Conservation (phyloP, 1,140 invertebrate species). For the Drosophila gunungcola region DNA sequence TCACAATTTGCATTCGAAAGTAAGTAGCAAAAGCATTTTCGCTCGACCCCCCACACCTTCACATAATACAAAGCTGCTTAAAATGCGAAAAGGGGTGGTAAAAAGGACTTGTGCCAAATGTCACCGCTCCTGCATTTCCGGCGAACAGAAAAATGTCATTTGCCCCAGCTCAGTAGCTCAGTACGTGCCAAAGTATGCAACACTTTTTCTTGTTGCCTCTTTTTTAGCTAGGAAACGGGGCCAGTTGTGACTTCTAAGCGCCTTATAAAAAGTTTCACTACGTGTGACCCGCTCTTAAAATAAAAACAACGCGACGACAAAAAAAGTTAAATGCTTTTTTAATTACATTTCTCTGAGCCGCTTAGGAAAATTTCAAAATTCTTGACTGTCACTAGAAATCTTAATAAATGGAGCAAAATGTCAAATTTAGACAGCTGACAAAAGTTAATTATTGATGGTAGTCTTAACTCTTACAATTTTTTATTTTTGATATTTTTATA, state of each 20-base stretch:
- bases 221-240: slow-evolving; percentile 7
- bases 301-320: slow-evolving; percentile 1
- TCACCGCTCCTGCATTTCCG: slow-evolving; percentile 48
- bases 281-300: slow-evolving; percentile 5
- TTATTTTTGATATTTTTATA: too few species aligned
- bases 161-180: slow-evolving; percentile 34
- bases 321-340: slow-evolving; percentile 26
- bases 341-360: slow-evolving; percentile 12
- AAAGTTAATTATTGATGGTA: too few species aligned
- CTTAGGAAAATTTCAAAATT: slow-evolving; percentile 4
- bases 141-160: slow-evolving; percentile 53
- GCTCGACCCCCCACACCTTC: slow-evolving; percentile 2
- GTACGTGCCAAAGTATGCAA: slow-evolving; percentile 56
- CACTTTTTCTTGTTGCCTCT: slow-evolving; percentile 6
- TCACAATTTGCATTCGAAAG: slow-evolving; percentile 39
- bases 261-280: slow-evolving; percentile 25
- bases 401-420: not conserved
- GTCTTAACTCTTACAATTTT: too few species aligned
- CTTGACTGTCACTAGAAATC: not conserved
- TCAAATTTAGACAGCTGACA: not conserved
- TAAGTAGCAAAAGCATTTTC: not conserved
- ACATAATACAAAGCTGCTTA: slow-evolving; percentile 43
- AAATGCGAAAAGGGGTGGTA: not conserved
- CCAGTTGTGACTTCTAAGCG: slow-evolving; percentile 22
- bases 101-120: slow-evolving; percentile 17